Conservation (phyloP, 2,113 vertebrate genomes). For the Thoracochromis brauschi region DNA sequence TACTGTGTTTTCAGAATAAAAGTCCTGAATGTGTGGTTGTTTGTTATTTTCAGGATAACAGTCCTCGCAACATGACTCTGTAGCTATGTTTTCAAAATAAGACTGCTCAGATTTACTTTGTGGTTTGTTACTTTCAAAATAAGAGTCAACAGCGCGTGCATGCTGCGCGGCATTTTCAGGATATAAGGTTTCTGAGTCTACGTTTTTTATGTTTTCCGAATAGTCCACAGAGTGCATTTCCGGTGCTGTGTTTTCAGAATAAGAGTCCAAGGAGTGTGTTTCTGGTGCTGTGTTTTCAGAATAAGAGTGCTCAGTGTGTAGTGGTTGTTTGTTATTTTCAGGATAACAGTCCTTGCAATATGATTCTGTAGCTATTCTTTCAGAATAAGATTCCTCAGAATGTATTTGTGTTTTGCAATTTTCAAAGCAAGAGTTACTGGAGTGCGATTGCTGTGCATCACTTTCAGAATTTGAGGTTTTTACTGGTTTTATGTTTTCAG, state of each 20-base stretch:
- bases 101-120: neutral
- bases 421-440: neutral
- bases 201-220: neutral
- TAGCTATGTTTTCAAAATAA: neutral
- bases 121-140: neutral
- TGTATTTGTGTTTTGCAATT: neutral
- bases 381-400: neutral
- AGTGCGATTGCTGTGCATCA: neutral
- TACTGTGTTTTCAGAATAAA: neutral
- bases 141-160: neutral
- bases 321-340: neutral
- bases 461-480: neutral
- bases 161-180: accelerated
- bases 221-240: accelerated
- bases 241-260: neutral
- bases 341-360: neutral
- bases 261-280: neutral
- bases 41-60: neutral
- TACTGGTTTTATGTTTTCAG: neutral
- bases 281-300: neutral
- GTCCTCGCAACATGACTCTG: neutral
- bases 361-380: neutral
- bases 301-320: neutral
- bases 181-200: neutral
- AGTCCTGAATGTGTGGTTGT: neutral